Base-by-base conservation (phyloP, 1,140 invertebrate genomes). In the Drosophila murphyi region DNA sequence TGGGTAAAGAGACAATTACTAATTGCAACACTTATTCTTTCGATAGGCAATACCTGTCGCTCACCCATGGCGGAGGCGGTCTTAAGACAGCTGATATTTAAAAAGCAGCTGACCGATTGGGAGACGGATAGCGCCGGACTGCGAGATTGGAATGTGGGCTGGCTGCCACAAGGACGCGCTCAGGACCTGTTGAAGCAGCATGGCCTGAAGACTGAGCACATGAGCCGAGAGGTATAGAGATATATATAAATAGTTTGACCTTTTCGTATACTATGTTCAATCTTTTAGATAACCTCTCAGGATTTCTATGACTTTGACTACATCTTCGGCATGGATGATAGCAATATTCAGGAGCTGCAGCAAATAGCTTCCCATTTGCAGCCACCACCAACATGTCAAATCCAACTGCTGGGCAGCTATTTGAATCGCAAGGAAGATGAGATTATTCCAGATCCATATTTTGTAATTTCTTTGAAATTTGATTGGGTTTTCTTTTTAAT, bases 51-150 rank as follows among this genome's bases (percentile, higher is more conserved):
- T 83, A 98, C 98, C 74, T 99, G 98, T 90, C 95, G 98, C n/a
- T 98, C 97, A 8, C 97, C 98, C 10, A 98, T 98, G 82, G 97
- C 97, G 12, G 97, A 98, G 93, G 97, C 97, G 5, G 96, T 98
- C 0, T 97, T 98, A 92, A 90, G 94, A 35, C 94, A 98, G 82
- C 89, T 95, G 6, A 93, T 97, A 0, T 94, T 94, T 70, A 94
- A 96, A 77, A 92, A 93, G 62, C 94, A 94, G 48, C 77, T 95
- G 64, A 3, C 39, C 4, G 76, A 95, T 78, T 99, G 98, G 98
- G 93, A 95, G 55, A 95, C 97, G 5, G 97, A 99, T 85, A 98
- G 97, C 93, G 97, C 97, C 5, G 98, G 96, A 3, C 94, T 97
- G 20, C 95, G 96, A 3, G 93, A 93, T 47, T 98, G 97, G 95